phyloP scores from a whole-genome alignment of 1,140 invertebrate species.

The Andricus grossulariae region DNA sequence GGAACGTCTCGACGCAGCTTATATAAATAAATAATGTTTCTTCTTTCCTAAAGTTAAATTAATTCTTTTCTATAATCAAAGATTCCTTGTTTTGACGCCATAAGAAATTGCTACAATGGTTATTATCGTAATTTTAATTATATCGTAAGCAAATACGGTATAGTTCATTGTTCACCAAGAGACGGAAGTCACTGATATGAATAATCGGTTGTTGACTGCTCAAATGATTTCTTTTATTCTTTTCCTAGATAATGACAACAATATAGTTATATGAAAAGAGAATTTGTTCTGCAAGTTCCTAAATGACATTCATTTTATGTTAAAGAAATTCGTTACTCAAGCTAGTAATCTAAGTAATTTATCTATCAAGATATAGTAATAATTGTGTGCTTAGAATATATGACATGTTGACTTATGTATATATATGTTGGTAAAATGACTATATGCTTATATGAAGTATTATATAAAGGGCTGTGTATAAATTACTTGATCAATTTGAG shows the following conservation, averaged over 20 bases:
- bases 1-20: too few relatives aligned
- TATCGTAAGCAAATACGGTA: conserved; percentile 5
- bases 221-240: conserved; percentile 40
- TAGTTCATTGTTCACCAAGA: conserved; percentile 21
- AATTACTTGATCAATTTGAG: too few relatives aligned
- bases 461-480: too few relatives aligned
- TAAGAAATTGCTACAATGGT: background rate
- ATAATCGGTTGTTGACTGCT: conserved; percentile 65
- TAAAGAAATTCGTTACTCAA: too few relatives aligned
- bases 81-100: background rate
- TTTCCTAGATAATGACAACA: conserved; percentile 11
- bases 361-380: too few relatives aligned
- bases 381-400: too few relatives aligned
- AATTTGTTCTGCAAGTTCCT: background rate
- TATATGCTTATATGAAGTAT: too few relatives aligned
- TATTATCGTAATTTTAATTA: background rate
- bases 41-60: background rate
- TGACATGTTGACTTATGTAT: too few relatives aligned
- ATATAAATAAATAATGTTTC: background rate
- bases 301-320: too few relatives aligned
- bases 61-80: background rate
- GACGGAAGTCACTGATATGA: conserved; percentile 54
- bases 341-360: too few relatives aligned
- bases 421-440: too few relatives aligned
- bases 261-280: background rate